Evolutionary conservation across 1,140 invertebrate species (phyloP).

Genomic region (Drosophila seguyi): DNA sequence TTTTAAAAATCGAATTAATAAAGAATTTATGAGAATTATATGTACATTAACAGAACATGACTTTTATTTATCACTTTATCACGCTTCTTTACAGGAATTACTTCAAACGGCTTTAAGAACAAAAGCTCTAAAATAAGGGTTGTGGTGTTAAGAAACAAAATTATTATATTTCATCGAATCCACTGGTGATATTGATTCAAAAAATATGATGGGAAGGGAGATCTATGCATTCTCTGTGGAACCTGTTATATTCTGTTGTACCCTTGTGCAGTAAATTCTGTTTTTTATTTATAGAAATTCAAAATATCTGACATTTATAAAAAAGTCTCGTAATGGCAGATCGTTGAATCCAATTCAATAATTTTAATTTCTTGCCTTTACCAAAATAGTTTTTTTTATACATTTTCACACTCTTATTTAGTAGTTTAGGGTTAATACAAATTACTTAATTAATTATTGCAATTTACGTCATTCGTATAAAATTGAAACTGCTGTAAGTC

Average conservation of each 20-base stretch:
- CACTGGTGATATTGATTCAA: not conserved
- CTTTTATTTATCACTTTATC: not conserved
- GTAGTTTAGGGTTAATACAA: too few relatives aligned
- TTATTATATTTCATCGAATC: not conserved
- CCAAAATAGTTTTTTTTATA: not conserved
- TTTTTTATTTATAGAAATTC: too few relatives aligned
- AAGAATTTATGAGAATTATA: conserved; percentile 85
- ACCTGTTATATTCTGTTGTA: too few relatives aligned
- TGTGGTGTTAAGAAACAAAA: not conserved
- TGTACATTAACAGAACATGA: conserved; percentile 63
- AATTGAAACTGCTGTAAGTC: not conserved
- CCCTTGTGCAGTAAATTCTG: too few relatives aligned
- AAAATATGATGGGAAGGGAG: not conserved
- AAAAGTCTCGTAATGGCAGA: too few relatives aligned
- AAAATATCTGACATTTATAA: too few relatives aligned
- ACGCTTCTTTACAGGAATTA: too few relatives aligned
- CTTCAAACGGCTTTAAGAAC: not conserved
- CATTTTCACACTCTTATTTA: not conserved
- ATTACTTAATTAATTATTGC: not conserved
- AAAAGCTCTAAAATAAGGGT: not conserved
- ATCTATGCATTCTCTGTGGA: too few relatives aligned
- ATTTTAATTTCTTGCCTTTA: too few relatives aligned
- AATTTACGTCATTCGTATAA: not conserved
- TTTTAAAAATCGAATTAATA: conserved; percentile 84
- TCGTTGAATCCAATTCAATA: too few relatives aligned